Conservation (phyloP, 2,113 vertebrate species). For the Neomonachus schauinslandi region DNA sequence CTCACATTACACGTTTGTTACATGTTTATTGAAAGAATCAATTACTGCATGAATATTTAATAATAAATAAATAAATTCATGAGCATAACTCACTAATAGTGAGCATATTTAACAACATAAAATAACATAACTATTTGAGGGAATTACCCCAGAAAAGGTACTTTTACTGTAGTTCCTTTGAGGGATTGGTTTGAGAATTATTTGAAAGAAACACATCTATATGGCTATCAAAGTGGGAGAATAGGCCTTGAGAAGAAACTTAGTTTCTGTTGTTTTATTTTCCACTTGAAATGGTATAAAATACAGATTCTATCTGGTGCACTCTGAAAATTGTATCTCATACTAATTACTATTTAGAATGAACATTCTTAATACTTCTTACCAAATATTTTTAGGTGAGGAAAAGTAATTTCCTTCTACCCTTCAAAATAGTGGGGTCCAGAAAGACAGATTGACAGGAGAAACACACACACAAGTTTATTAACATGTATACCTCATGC, state of each 20-base stretch:
- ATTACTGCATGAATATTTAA: background rate
- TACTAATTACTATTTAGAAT: background rate
- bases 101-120: background rate
- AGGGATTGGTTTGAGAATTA: background rate
- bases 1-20: background rate
- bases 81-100: background rate
- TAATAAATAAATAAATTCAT: background rate
- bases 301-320: background rate
- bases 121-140: background rate
- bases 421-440: background rate
- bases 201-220: background rate
- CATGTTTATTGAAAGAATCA: background rate
- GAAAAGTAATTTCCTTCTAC: background rate
- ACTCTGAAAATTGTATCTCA: background rate
- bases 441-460: background rate
- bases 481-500: background rate
- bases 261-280: background rate
- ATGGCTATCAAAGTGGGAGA: background rate
- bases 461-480: background rate
- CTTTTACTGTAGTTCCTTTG: background rate
- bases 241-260: background rate
- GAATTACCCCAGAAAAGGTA: background rate
- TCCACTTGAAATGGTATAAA: background rate
- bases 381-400: background rate
- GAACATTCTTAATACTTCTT: background rate